phyloP scores from a whole-genome alignment of 2,113 vertebrate genomes.

The Pangasianodon gigas region DNA sequence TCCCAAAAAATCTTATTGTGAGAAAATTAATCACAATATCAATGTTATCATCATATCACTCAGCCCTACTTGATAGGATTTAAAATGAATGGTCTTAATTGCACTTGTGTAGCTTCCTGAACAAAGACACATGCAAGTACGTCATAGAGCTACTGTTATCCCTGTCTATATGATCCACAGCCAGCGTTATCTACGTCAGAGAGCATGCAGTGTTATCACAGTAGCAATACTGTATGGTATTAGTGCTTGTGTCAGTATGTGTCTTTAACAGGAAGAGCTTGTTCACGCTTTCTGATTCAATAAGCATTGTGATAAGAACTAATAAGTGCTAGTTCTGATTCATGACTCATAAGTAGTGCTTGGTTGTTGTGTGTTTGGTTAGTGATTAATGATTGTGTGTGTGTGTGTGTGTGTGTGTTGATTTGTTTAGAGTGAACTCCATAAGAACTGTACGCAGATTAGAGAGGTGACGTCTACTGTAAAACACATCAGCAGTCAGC shows the following conservation, averaged over 20 bases:
- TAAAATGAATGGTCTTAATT: no score
- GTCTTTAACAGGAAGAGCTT: background rate
- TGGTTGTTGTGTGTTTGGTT: background rate
- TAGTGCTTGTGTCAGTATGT: background rate
- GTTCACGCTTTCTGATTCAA: background rate
- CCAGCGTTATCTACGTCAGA: background rate
- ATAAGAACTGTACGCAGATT: conserved; percentile 83
- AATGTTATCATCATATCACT: no score
- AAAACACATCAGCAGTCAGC: conserved; percentile 32
- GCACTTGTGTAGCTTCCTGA: no score
- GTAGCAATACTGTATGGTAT: background rate
- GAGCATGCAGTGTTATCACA: background rate
- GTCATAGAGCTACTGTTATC: background rate
- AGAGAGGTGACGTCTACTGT: conserved; percentile 50
- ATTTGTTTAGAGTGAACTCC: conserved; percentile 83
- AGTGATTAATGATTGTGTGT: background rate
- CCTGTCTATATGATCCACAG: no score
- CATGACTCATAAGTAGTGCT: background rate
- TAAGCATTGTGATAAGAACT: background rate
- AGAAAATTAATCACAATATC: no score
- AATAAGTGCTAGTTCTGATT: background rate
- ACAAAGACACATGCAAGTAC: no score
- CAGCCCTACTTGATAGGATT: no score
- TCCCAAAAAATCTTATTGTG: no score
- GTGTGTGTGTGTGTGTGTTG: conserved; percentile 18